Percentiles rank a stretch among this genome's conserved stretches.
phyloP scores from a whole-genome alignment of 2,113 vertebrate genomes.

The Zosterops japonicus region DNA sequence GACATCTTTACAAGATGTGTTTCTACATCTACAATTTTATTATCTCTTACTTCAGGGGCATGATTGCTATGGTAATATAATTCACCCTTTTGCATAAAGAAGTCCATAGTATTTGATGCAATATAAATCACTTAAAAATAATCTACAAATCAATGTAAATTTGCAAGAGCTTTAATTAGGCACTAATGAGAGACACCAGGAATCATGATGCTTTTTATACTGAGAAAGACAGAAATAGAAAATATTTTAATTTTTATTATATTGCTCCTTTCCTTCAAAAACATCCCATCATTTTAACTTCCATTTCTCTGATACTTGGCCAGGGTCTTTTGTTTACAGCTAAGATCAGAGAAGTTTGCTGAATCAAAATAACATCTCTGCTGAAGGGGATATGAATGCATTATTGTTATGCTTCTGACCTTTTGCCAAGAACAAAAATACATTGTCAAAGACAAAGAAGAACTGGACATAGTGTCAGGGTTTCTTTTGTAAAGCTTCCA shows the following conservation, averaged over 20 bases:
- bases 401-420: constrained; percentile 38
- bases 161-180: background rate
- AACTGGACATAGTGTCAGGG: background rate
- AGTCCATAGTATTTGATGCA: background rate
- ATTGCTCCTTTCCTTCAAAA: background rate
- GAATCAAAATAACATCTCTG: constrained; percentile 18
- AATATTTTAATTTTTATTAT: background rate
- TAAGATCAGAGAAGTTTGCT: constrained; percentile 29
- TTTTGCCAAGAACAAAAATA: constrained; percentile 26
- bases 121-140: background rate
- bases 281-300: background rate
- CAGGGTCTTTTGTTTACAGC: background rate
- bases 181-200: background rate
- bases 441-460: background rate
- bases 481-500: constrained; percentile 3
- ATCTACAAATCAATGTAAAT: background rate
- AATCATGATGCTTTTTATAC: background rate
- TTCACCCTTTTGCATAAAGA: background rate
- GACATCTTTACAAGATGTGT: background rate
- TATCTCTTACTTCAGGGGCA: background rate
- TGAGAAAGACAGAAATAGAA: background rate
- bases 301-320: background rate
- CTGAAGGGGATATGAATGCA: constrained; percentile 32
- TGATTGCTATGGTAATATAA: background rate
- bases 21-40: background rate